Evolutionary conservation across 2,888 invertebrate genomes (phyloP), one percentile per base, ranked within the genome.

Genomic region (Tenthredo scrophulariae): DNA sequence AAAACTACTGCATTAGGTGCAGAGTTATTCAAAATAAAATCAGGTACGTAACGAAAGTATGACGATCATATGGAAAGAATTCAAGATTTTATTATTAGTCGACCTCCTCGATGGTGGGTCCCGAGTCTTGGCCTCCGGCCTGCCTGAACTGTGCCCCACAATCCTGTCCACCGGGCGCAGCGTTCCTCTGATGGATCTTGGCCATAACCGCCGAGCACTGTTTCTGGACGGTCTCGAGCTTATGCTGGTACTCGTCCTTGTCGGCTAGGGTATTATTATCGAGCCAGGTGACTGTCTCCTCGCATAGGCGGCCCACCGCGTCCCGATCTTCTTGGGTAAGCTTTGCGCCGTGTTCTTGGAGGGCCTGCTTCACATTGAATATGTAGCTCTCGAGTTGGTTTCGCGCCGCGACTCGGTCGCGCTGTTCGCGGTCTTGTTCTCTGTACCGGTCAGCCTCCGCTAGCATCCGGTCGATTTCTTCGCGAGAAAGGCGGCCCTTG

Each of bases 391-490:
- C 97, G 77, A 97, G 94, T 87, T 95, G 94, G 93, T 97, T 97
- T 86, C 96, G 95, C 15, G 96, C 95, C 0, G 95, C 92, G n/a
- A 97, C 95, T 62, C 95, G 86, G 37, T 37, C 37, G 37, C 37
- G 37, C 37, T 37, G 37, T 37, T 37, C 37, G 37, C 37, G 37
- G 37, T 97, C 97, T 89, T 97, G 97, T 65, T 96, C 96, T 70
- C 95, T 95, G 93, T 96, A 97, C 80, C 93, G 94, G 90, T 97
- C 97, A 0, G 97, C 97, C 87, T 97, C 97, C 4, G 94, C 93
- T 50, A 97, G 93, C 97, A 97, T 97, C 86, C 96, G 94, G 87
- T 97, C 97, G 87, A 97, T 97, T 90, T 97, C 97, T 10, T 96
- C 96, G 91, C 97, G 97, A 22, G 97, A 96, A 75, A 97, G 94